Percentiles rank a stretch among this genome's conserved stretches.
Conservation (phyloP, 2,113 vertebrate species). For the Suricata suricatta region DNA sequence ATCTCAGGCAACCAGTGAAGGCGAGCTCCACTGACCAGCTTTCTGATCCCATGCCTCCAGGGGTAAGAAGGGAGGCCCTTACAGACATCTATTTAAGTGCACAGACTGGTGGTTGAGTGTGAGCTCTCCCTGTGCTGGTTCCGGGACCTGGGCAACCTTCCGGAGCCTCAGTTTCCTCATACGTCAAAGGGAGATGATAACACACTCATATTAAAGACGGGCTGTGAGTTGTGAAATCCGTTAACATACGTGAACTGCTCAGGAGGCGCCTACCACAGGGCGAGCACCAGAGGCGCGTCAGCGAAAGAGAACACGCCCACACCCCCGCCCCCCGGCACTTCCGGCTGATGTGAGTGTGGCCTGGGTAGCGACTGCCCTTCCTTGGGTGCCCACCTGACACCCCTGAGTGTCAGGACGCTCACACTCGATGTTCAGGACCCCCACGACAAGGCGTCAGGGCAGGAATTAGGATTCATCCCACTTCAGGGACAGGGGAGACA, state of each 20-base stretch:
- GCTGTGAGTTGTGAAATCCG: background rate
- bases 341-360: fast-evolving
- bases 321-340: background rate
- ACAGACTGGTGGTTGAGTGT: background rate
- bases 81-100: background rate
- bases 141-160: background rate
- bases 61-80: background rate
- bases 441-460: fast-evolving
- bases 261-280: background rate
- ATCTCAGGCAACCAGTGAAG: background rate
- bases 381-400: no score
- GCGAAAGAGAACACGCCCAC: fast-evolving
- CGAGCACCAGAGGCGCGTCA: fast-evolving
- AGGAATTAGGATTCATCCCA: background rate
- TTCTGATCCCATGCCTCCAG: background rate
- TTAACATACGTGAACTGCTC: fast-evolving
- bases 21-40: no score
- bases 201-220: background rate
- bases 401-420: background rate
- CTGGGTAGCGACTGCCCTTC: background rate
- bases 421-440: fast-evolving
- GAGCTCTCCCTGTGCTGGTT: background rate
- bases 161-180: background rate
- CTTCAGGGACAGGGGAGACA: background rate
- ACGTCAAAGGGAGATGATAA: background rate